Evolutionary conservation across 2,113 vertebrate species (phyloP), one percentile per base, ranked within the genome.

Genomic region (Petaurus breviceps): DNA sequence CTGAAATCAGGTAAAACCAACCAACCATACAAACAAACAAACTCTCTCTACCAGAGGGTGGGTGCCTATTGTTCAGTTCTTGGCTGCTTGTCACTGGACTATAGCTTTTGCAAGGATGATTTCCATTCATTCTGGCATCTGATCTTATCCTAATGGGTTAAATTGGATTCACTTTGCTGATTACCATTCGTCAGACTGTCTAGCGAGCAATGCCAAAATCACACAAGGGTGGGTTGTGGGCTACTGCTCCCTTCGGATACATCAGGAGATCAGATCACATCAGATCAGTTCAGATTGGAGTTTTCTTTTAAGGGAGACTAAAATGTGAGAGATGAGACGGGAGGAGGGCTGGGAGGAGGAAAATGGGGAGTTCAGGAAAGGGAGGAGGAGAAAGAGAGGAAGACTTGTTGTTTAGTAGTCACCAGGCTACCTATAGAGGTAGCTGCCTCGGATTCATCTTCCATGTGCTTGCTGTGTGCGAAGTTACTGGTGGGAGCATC

Each of bases 171-270:
- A 93, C 97, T 97, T 98, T 98, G 94, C 94, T 96, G 97, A 98
- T 97, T 97, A 98, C 49, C 95, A 96, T 97, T 25, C 97, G 96
- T 98, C 89, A 97, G 97, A 96, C 97, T 98, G 97, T 90, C 31
- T 95, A 52, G 97, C 97, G 94, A 96, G 97, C 98, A 98, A 98
- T 97, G 97, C 97, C 97, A 96, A 97, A 97, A 92, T 98, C 98
- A 97, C 97, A 98, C 98, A 95, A 97, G 96, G 97, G 97, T 98
- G 98, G 98, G 98, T 97, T 97, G 97, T 95, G 97, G 97, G 97
- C 97, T 95, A 84, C 97, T 96, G 92, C 77, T 97, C 96, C 96
- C 68, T 84, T 84, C 37, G 37, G 68, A 43, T 95, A 96, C 97
- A 97, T 97, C 98, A 97, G 95, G 95, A 97, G 96, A 98, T 98